Evolutionary conservation across 1,140 invertebrate genomes (phyloP), one percentile per base, ranked within the genome.

Genomic region (Cydia splendana): DNA sequence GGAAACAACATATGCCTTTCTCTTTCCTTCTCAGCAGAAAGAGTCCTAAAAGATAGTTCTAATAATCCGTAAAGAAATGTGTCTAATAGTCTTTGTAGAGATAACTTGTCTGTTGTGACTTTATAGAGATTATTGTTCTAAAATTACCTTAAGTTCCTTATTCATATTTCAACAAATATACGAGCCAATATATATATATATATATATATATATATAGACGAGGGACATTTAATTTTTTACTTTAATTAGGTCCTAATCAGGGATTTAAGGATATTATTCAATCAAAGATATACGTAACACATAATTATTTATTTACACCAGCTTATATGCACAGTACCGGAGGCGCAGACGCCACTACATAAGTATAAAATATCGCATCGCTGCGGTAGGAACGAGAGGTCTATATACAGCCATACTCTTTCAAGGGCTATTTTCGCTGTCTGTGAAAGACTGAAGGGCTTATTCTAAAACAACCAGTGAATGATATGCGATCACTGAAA

Each of bases 281-380:
- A 81, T 51, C 81, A 78, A 71, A 71, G 30, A 38, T 24, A 78
- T 81, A 80, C 83, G 86, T 87, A 90, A 90, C 88, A 90, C 88
- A 88, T 90, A 90, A 85, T 88, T 82, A 84, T 89, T 87, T 90
- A 90, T 90, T 90, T 90, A 90, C 88, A 90, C 80, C 83, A 85
- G 85, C 80, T 83, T 87, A 87, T 88, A 87, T 89, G 84, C 86
- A 85, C 84, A 88, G 80, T 81, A 75, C 81, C 78, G 69, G 48
- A 71, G 67, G n/a, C 67, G 67, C 67, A 38, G 6, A 18, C 28
- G 67, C 30, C 67, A 38, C 67, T 71, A 71, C 67, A 42, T 38
- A 71, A 69, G 67, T 76, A 78, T 75, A 75, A 75, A 57, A 57
- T 75, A 74, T 76, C 57, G 71, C 34, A 48, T 78, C 69, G 51